Conservation (phyloP, 1,140 invertebrate species). For the Uloborus diversus region DNA sequence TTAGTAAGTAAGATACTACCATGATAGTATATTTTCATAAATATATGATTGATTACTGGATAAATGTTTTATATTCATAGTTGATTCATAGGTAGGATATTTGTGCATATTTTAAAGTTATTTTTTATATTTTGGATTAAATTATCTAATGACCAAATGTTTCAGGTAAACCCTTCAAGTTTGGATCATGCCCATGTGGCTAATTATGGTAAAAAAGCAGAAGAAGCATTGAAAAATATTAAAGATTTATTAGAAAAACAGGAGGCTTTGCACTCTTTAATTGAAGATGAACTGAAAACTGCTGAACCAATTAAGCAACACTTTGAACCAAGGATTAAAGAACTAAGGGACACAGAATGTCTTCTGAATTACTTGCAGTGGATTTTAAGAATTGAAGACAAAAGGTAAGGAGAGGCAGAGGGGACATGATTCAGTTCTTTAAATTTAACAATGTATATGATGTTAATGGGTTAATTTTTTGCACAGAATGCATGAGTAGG, state of each 20-base stretch:
- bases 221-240: slow-evolving; percentile 22
- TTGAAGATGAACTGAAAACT: not conserved
- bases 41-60: too few species aligned
- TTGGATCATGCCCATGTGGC: not conserved
- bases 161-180: slow-evolving; percentile 24
- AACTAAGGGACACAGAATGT: slow-evolving; percentile 69
- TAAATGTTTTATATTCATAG: too few species aligned
- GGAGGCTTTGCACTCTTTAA: not conserved
- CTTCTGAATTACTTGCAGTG: slow-evolving; percentile 73
- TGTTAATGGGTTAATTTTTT: too few species aligned
- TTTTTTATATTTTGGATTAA: too few species aligned
- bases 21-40: too few species aligned
- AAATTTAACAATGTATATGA: too few species aligned
- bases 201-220: slow-evolving; percentile 14
- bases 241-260: slow-evolving; percentile 16
- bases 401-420: slow-evolving; percentile 69
- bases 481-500: too few species aligned
- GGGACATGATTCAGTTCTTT: too few species aligned
- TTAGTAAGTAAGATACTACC: too few species aligned
- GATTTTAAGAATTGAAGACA: slow-evolving; percentile 73
- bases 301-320: slow-evolving; percentile 8
- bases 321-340: slow-evolving; percentile 21
- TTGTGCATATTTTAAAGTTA: too few species aligned
- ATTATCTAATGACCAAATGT: too few species aligned
- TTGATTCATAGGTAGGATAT: too few species aligned